Base-by-base conservation (phyloP, 2,797 vertebrate species). In the Decapterus maruadsi region DNA sequence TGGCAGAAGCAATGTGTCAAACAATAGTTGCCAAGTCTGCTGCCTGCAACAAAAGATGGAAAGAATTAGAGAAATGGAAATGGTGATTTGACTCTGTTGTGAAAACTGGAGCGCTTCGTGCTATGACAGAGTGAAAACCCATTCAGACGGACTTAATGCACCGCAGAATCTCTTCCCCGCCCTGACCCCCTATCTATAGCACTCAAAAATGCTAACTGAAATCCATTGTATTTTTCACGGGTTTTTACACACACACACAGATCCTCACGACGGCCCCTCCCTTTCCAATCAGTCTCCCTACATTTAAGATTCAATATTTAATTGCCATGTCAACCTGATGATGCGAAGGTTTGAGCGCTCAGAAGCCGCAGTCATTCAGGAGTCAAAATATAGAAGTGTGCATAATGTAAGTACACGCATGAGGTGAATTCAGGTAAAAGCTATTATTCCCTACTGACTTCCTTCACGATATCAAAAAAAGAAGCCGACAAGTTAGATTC, bases 1-100 rank as follows among this genome's bases (percentile, higher is more conserved):
- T 86, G 83, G 78, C 75, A 78, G 45, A 36, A 72, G 62, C 69
- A 85, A 82, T 1, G 48, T 90, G 77, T 84, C 75, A 89, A 74
- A 91, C 76, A 86, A 83, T 78, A 75, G 78, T 54, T 86, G 88
- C 92, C 86, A 89, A 89, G 78, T 85, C 83, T 81, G 82, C 82
- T 84, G 80, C 80, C 75, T 62, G 38, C 43, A 82, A 91, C 83
- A 91, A 89, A 89, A 85, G 84, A 80, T 75, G 78, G 77, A 86
- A 86, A 89, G 75, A 89, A 85, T 85, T 74, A 80, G 69, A 81
- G 67, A 83, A 89, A 89, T 89, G 73, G 80, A 93, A 90, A 90
- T 75, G 75, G 73, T 88, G 89, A 90, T 89, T 90, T 73, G 87
- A 82, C 8, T 50, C 68, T 63, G 77, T 80, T 81, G 68, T 86